Evolutionary conservation across 2,888 invertebrate genomes (phyloP), one percentile per base, ranked within the genome.

Genomic region (Spodoptera littoralis): DNA sequence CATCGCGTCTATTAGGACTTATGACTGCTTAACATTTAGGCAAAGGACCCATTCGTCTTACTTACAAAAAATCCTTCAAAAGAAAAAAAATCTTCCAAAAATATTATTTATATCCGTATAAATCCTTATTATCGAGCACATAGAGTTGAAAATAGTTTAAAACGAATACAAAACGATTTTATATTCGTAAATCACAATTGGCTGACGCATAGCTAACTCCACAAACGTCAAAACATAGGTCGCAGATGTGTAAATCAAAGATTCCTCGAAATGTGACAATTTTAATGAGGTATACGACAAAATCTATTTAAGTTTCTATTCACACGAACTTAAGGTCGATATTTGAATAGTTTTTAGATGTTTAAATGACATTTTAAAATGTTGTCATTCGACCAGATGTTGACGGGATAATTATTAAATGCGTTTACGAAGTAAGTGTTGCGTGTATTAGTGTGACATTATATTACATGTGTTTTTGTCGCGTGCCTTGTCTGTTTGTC

Each of bases 141-240:
- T 70, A 78, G 13, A 57, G 70, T 45, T 50, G n/a, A 67, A 55
- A 73, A 59, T 72, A 22, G 43, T 51, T 57, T 57, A 51, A 44
- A 47, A 30, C 13, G 13, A 3, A 12, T 11, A 36, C 13, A 55
- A 27, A 45, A 58, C 50, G 44, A 53, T 70, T 66, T 69, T 52
- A 59, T 56, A 30, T 60, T 45, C 53, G 61, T 83, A 83, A 82
- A 86, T 86, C 82, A 82, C 68, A 63, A 77, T 76, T 48, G 60
- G 65, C 54, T 76, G 79, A 81, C 80, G 64, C 76, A 69, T 76
- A 76, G 72, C 79, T 76, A 71, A 74, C 79, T 83, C 70, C 67
- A 75, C 65, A 68, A 76, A 81, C 73, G 85, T 85, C 85, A 86
- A 83, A 85, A 85, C 84, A 83, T 74, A 79, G 81, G 80, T 82